These are phyloP conservation scores for Macrophya alboannulata DNA, from an alignment of 2,888 invertebrate genomes.

Conservation along the genomic window DNA sequence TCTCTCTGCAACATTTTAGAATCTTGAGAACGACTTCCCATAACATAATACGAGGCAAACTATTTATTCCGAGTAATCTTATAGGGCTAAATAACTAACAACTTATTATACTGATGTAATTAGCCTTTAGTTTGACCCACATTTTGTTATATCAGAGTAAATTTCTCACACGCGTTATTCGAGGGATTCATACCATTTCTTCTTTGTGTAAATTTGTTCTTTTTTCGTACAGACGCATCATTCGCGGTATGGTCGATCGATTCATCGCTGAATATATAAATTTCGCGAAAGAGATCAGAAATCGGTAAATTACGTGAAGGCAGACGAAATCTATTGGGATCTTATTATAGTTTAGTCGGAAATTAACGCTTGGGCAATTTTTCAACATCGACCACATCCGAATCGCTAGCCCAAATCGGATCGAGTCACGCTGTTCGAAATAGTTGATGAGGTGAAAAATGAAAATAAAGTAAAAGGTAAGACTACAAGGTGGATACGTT, in stretches of 20 bases:
- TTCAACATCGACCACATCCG: background rate
- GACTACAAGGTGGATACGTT: background rate
- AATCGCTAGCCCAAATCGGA: background rate
- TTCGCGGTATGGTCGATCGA: background rate
- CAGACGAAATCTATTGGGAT: background rate
- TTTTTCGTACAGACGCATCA: background rate
- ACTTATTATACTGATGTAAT: background rate
- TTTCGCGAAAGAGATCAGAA: background rate
- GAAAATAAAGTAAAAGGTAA: background rate
- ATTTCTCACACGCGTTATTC: background rate
- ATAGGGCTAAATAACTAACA: background rate
- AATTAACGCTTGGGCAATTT: background rate
- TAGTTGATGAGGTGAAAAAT: too few species aligned
- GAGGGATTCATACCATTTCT: slow-evolving; percentile 15
- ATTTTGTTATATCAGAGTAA: background rate
- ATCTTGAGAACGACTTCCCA: slow-evolving; percentile 28
- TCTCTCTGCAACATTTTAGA: background rate
- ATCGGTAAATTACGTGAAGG: too few species aligned
- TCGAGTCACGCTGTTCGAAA: too few species aligned
- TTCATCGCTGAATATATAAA: background rate
- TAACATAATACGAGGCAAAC: slow-evolving; percentile 1
- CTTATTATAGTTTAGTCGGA: background rate
- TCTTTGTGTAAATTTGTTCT: too few species aligned
- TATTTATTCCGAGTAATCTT: slow-evolving; percentile 16
- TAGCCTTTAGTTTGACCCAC: slow-evolving; percentile 15